Base-by-base conservation (phyloP, 1,140 invertebrate species). In the Macrobrachium rosenbergii region DNA sequence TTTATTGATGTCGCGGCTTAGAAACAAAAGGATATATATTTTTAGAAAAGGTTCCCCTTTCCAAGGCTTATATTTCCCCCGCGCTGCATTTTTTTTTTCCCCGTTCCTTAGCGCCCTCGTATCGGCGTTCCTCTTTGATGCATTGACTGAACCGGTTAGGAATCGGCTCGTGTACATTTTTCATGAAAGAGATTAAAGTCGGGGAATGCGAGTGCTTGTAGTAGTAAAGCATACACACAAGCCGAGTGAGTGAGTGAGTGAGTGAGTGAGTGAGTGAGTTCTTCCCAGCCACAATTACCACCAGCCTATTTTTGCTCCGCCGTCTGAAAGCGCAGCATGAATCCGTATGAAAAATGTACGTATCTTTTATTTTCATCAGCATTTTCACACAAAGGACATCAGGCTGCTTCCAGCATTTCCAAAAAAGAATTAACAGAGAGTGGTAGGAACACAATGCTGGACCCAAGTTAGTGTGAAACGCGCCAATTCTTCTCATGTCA, bases 401-500 rank as follows among this genome's bases (percentile, higher is more conserved):
- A 64, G 23, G 73, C 73, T 77, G 28, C 73, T 58, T 77, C 75
- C 63, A 85, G 75, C 63, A 23, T 78, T 64, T 37, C 79, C 62
- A 77, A 72, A 73, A 82, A 82, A 82, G 67, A 73, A 82, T 82
- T 82, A 82, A 82, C 81, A 72, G 81, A 73, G 64, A 82, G 81
- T 58, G 81, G 60, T 43, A 59, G 37, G 69, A 83, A 64, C 73
- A 83, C 82, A 83, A 83, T 63, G 73, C 75, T 62, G 62, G 64
- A 64, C 60, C 23, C 83, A 85, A 85, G 83, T 85, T 78, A 37
- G 75, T 85, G 83, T 85, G 83, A 69, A 85, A 85, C 75, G 83
- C 83, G 75, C 83, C 83, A 85, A 85, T 85, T 85, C 83, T 85
- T 85, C 43, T 67, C 59, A 11, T 78, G 83, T 85, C 83, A 85